These are phyloP conservation scores for Gerris lacustris DNA, from an alignment of 2,888 invertebrate genomes.

Conservation along the genomic window DNA sequence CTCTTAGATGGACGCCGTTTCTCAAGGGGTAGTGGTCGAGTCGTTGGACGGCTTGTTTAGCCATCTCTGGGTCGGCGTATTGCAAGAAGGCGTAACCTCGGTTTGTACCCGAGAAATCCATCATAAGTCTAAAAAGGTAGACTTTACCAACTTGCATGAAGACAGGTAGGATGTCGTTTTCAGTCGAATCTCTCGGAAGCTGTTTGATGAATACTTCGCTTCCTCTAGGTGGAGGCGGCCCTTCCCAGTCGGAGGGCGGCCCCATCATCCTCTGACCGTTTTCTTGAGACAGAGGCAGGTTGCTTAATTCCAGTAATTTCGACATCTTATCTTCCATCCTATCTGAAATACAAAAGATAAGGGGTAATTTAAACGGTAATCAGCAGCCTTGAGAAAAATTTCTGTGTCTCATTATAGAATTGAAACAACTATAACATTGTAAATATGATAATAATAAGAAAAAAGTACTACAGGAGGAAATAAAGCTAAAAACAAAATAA, in stretches of 20 bases:
- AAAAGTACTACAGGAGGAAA: too few relatives aligned
- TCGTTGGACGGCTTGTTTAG: constrained; percentile 49
- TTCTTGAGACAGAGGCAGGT: constrained; percentile 10
- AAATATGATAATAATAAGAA: too few relatives aligned
- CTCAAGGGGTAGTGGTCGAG: constrained; percentile 58
- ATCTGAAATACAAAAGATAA: too few relatives aligned
- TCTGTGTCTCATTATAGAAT: too few relatives aligned
- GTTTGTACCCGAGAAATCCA: constrained; percentile 65
- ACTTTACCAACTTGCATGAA: constrained; percentile 54
- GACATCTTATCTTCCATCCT: too few relatives aligned
- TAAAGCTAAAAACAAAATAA: too few relatives aligned
- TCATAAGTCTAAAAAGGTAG: constrained; percentile 63
- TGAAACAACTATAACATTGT: too few relatives aligned
- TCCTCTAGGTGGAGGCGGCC: constrained; percentile 41
- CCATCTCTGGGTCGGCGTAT: constrained; percentile 43
- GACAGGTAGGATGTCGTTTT: constrained; percentile 63
- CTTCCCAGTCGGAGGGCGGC: constrained; percentile 21
- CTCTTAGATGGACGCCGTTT: constrained; percentile 53
- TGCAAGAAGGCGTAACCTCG: constrained; percentile 70
- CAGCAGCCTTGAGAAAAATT: too few relatives aligned
- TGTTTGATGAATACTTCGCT: constrained; percentile 70
- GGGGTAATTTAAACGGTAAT: too few relatives aligned
- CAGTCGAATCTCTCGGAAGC: constrained; percentile 43
- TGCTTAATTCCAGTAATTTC: not conserved
- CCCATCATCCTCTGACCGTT: constrained; percentile 23